Base-by-base conservation (phyloP, 1,140 invertebrate species). In the Berghia stephanieae region DNA sequence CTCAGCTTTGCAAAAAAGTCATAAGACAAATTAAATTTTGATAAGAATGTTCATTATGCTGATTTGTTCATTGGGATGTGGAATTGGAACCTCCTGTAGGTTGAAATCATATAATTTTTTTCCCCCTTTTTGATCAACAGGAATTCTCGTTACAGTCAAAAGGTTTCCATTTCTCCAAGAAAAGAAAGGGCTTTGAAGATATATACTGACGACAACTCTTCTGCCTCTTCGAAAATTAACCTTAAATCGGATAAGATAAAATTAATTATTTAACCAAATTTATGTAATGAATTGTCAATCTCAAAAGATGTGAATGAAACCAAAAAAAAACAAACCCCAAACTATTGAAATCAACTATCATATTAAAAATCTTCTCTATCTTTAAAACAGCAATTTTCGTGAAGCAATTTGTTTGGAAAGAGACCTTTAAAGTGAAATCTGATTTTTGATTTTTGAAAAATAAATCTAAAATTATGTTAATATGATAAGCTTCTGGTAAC, bases 171-270 rank as follows among this genome's bases (percentile, higher is more conserved):
- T 87, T 91, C 88, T 60, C 92, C 91, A 77, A 89, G 93, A 74
- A 92, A 92, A 82, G 94, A 95, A 88, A 91, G 91, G 82, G 93
- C 92, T 3, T 89, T 95, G 40, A 94, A 94, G 89, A 95, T 95
- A 82, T 93, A 94, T 88, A 88, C 94, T 73, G 93, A 94, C 79
- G 87, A 87, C 49, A 79, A 79, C n/a, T 42, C 81, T 16, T 68
- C 73, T 36, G 70, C 68, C 21, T 75, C 24, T 49, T 57, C 77
- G 79, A 74, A 81, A 67, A 70, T 43, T 21, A 73, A 77, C 21
- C 78, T 81, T 16, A 81, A 83, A 60, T 68, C 84, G 27, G 83
- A 83, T 38, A 83, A 79, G 27, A 52, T 18, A 36, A 10, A 5
- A 16, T 24, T 36, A 16, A 5, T 63, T 16, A 16, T n/a, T 21